Percentiles rank a stretch among this genome's conserved stretches.
phyloP scores from a whole-genome alignment of 2,113 vertebrate species.

The Phylloscopus trochilus region DNA sequence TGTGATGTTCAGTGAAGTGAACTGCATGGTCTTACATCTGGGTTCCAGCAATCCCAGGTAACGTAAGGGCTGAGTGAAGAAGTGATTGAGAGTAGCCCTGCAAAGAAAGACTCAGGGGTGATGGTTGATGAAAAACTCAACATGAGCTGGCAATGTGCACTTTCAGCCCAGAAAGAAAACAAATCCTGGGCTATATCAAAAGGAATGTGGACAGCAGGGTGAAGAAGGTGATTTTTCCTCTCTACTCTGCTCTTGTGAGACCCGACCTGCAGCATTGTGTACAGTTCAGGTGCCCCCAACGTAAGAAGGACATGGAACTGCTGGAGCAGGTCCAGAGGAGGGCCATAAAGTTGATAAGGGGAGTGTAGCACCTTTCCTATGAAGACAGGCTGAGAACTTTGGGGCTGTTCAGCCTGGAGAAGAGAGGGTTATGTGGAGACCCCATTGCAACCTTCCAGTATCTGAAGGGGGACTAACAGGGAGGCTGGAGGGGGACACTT shows the following conservation, averaged over 20 bases:
- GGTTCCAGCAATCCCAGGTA: not conserved
- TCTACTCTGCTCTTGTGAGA: not conserved
- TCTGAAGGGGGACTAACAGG: not conserved
- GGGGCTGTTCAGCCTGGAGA: not conserved
- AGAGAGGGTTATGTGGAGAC: not conserved
- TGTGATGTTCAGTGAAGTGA: not conserved
- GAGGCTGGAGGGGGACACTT: accelerated
- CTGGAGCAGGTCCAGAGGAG: not conserved
- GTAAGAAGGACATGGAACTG: not conserved
- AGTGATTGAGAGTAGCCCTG: not conserved
- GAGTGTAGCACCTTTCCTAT: not conserved
- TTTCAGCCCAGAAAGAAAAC: not conserved
- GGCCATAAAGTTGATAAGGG: not conserved
- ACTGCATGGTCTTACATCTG: not conserved
- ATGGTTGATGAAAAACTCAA: not conserved
- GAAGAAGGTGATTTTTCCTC: not conserved
- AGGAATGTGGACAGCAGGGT: not conserved
- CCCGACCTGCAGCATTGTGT: not conserved
- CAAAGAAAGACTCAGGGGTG: not conserved
- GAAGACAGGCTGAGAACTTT: not conserved
- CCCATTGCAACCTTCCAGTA: not conserved
- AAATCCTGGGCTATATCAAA: not conserved
- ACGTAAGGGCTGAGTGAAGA: not conserved
- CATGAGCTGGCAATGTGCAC: accelerated
- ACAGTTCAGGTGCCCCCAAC: not conserved